Evolutionary conservation across 2,797 vertebrate species (phyloP).

Genomic region (Phrynocephalus forsythii): DNA sequence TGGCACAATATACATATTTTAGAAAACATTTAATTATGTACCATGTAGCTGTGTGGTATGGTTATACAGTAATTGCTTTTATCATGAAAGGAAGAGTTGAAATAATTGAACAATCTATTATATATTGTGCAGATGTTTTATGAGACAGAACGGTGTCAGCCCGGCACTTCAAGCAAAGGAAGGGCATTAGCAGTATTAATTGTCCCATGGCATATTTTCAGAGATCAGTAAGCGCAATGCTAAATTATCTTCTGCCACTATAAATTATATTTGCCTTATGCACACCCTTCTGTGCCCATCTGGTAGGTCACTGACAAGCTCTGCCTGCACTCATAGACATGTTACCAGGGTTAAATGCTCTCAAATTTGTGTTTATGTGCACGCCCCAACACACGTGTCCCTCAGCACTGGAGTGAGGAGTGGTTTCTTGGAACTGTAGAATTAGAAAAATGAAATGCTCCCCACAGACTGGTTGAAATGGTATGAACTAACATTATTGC

Average conservation of each 20-base stretch:
- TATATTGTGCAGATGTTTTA: conserved; percentile 23
- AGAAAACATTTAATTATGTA: conserved; percentile 4
- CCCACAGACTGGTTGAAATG: not conserved
- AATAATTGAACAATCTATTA: conserved; percentile 27
- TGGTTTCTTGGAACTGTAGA: not conserved
- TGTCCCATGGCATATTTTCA: conserved; percentile 27
- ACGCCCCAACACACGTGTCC: conserved; percentile 9
- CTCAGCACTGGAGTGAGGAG: not conserved
- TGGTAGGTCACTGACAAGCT: not conserved
- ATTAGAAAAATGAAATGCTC: not conserved
- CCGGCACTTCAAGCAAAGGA: conserved; percentile 10
- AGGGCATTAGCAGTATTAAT: conserved; percentile 35
- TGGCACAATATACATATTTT: not conserved
- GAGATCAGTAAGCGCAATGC: conserved; percentile 27
- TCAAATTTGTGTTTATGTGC: not conserved
- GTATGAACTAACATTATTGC: not conserved
- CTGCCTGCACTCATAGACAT: not conserved
- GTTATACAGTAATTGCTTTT: conserved; percentile 9
- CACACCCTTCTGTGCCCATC: conserved; percentile 13
- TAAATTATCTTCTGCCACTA: conserved; percentile 38
- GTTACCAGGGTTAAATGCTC: conserved; percentile 22
- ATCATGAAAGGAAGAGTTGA: not conserved
- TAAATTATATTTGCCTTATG: not conserved
- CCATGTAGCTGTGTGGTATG: not conserved
- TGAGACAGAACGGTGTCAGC: conserved; percentile 31